phyloP scores from a whole-genome alignment of 2,113 vertebrate genomes.

The Numida meleagris region DNA sequence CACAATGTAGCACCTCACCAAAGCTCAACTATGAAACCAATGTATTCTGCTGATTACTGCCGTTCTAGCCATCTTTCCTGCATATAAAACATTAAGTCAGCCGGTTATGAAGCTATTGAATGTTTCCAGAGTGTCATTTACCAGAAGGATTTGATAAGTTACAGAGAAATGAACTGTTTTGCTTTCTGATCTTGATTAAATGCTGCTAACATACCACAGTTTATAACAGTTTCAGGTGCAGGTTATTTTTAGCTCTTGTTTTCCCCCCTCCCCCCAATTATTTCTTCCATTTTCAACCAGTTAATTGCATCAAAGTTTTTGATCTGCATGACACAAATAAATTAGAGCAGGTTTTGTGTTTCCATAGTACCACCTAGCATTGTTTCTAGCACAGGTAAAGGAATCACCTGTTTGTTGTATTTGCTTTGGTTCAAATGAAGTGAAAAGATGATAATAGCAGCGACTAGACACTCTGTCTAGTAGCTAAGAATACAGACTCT shows the following conservation, averaged over 20 bases:
- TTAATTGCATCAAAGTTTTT: not conserved
- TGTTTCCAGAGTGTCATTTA: conserved; percentile 82
- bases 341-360: not conserved
- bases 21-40: conserved; percentile 68
- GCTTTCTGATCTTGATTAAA: conserved; percentile 72
- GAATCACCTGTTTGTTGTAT: not conserved
- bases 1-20: conserved; percentile 60
- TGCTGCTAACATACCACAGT: conserved; percentile 29
- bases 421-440: not conserved
- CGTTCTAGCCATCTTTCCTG: conserved; percentile 74
- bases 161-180: conserved; percentile 79
- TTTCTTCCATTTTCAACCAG: not conserved
- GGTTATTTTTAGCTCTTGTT: conserved; percentile 17
- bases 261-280: not conserved
- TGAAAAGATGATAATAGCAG: not conserved
- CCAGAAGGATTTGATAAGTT: conserved; percentile 80
- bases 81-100: conserved; percentile 77
- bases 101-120: conserved; percentile 69
- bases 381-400: not conserved
- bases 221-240: conserved; percentile 49
- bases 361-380: not conserved
- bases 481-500: not conserved
- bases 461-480: not conserved
- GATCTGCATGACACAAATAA: not conserved
- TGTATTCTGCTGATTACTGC: conserved; percentile 73